A percentile compares a stretch with the other conserved stretches of the same genome.
Conservation (phyloP, 2,888 invertebrate genomes). For the Caenorhabditis uteleia region DNA sequence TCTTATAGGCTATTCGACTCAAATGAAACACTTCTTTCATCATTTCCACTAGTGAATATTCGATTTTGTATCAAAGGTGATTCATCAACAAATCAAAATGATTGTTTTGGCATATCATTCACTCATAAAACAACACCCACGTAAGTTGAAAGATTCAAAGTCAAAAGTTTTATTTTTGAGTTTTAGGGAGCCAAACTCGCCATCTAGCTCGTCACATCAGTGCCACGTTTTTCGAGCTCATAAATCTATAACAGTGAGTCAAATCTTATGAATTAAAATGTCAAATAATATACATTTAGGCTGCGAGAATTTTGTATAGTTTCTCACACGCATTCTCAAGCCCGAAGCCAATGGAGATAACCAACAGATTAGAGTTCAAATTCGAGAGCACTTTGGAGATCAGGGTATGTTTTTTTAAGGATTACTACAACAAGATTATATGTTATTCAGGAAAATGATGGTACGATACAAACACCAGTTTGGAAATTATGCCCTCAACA, state of each 20-base stretch:
- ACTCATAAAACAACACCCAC: constrained; percentile 76
- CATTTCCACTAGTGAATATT: constrained; percentile 76
- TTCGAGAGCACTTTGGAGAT: constrained; percentile 92
- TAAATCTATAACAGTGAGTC: constrained; percentile 56
- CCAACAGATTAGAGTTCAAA: constrained; percentile 76
- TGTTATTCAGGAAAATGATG: constrained; percentile 79
- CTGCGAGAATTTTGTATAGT: constrained; percentile 76
- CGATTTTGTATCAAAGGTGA: constrained; percentile 88
- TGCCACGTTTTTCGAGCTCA: constrained; percentile 90
- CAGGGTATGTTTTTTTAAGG: constrained; percentile 69
- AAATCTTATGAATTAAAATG: neutral
- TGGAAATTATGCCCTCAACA: constrained; percentile 69
- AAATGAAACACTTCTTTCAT: constrained; percentile 82
- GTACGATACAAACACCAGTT: constrained; percentile 76
- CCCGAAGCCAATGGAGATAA: constrained; percentile 63
- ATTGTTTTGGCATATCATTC: constrained; percentile 98
- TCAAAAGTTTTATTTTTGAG: neutral
- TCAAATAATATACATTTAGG: too few relatives aligned
- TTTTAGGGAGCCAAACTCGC: constrained; percentile 14
- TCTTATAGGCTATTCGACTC: constrained; percentile 78
- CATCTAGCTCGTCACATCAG: constrained; percentile 77
- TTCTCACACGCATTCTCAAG: constrained; percentile 93
- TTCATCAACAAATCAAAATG: constrained; percentile 79
- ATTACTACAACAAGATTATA: neutral
- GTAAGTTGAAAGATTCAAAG: constrained; percentile 5